A percentile compares a stretch with the other conserved stretches of the same genome.
Evolutionary conservation across 1,140 invertebrate species (phyloP).

Genomic region (Phthorimaea operculella): DNA sequence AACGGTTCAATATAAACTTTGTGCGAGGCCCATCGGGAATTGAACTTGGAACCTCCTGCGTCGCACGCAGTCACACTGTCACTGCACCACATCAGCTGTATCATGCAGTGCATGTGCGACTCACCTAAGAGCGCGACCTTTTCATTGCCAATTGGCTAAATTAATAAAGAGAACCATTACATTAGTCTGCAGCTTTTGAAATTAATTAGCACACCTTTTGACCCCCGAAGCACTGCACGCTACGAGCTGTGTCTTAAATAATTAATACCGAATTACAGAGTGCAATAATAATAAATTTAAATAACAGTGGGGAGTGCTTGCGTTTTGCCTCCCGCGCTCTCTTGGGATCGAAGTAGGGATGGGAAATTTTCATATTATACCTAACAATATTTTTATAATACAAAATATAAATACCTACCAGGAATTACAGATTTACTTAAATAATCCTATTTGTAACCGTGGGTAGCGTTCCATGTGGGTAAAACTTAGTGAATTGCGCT

Average conservation of each 20-base stretch:
- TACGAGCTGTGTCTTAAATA: not conserved
- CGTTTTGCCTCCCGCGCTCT: not conserved
- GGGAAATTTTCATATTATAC: not conserved
- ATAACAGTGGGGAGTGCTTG: not conserved
- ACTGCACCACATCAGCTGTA: too few species aligned
- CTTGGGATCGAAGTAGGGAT: not conserved
- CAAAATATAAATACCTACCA: too few species aligned
- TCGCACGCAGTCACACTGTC: too few species aligned
- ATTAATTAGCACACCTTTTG: not conserved
- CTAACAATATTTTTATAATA: not conserved
- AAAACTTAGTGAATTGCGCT: too few species aligned
- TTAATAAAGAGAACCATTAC: not conserved
- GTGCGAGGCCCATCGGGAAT: too few species aligned
- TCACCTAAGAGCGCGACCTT: too few species aligned
- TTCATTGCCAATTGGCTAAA: not conserved
- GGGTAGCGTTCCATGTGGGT: too few species aligned
- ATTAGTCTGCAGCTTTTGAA: not conserved
- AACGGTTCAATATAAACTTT: too few species aligned
- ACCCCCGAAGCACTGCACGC: not conserved
- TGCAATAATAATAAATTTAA: constrained; percentile 2
- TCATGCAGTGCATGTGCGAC: too few species aligned
- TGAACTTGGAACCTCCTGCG: too few species aligned
- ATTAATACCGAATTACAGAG: not conserved
- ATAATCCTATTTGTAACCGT: too few species aligned
- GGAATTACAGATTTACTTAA: too few species aligned